Evolutionary conservation across 2,113 vertebrate species (phyloP).

Genomic region (Drymodes brunneopygia): DNA sequence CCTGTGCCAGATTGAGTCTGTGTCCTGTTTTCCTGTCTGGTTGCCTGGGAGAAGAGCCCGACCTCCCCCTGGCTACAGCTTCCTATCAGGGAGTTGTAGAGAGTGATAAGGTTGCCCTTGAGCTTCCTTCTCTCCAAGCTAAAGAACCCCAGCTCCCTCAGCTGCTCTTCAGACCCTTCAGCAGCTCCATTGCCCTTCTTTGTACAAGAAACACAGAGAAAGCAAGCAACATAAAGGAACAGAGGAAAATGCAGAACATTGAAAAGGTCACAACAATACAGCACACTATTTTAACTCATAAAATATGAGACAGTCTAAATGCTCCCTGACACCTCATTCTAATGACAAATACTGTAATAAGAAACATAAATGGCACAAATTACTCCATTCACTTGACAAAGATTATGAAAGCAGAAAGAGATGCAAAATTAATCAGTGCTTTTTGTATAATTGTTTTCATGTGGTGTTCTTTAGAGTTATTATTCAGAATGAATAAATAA

Average conservation of each 20-base stretch:
- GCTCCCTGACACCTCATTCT: slow-evolving; percentile 22
- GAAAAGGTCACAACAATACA: neutral
- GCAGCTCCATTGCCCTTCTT: neutral
- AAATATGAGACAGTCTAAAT: slow-evolving; percentile 8
- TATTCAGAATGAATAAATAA: slow-evolving; percentile 8
- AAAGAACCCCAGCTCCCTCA: neutral
- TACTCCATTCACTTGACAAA: slow-evolving; percentile 33
- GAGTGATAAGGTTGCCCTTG: neutral
- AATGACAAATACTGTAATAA: slow-evolving; percentile 42
- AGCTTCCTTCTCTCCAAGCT: neutral
- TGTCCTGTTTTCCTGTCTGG: neutral
- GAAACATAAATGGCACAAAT: slow-evolving; percentile 18
- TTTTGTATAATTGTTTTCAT: neutral
- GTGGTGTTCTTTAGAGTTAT: neutral
- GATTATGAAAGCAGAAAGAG: slow-evolving; percentile 21
- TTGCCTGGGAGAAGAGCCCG: neutral
- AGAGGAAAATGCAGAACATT: slow-evolving; percentile 14
- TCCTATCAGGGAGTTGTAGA: neutral
- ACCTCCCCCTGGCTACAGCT: neutral
- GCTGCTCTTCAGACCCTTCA: neutral
- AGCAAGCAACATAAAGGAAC: neutral
- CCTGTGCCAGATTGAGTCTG: neutral
- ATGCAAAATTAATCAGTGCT: neutral
- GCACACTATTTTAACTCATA: slow-evolving; percentile 1
- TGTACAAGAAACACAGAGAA: neutral